These are phyloP conservation scores for Nymphalis io DNA, from an alignment of 1,140 invertebrate genomes.

Conservation along the genomic window DNA sequence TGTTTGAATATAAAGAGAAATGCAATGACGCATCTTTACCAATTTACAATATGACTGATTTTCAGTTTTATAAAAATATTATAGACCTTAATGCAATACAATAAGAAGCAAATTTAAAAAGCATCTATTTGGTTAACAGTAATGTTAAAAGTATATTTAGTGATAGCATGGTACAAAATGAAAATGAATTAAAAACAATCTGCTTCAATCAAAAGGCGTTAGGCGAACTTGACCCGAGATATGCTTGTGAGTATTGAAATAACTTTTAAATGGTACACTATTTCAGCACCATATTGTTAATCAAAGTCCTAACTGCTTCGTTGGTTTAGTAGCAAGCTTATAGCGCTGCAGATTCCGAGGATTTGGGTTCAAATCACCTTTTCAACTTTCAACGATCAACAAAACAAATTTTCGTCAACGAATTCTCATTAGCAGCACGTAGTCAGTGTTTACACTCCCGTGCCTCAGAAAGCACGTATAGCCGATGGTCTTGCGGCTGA, in stretches of 20 bases:
- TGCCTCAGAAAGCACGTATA: too few relatives aligned
- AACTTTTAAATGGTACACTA: not conserved
- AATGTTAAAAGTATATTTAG: constrained; percentile 28
- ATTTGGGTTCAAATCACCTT: too few relatives aligned
- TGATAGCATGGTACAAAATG: constrained; percentile 44
- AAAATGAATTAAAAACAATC: constrained; percentile 56
- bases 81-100: not conserved
- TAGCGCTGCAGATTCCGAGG: too few relatives aligned
- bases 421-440: too few relatives aligned
- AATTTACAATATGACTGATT: not conserved
- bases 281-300: not conserved
- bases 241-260: constrained; percentile 23
- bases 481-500: too few relatives aligned
- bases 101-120: constrained; percentile 25
- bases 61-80: not conserved
- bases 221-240: constrained; percentile 53
- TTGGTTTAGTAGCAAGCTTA: too few relatives aligned
- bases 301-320: too few relatives aligned
- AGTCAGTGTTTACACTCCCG: too few relatives aligned
- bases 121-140: not conserved
- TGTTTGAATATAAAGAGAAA: constrained; percentile 35
- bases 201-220: constrained; percentile 56
- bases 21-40: constrained; percentile 31
- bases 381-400: too few relatives aligned
- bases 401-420: too few relatives aligned